Evolutionary conservation across 2,888 invertebrate genomes (phyloP).

Genomic region (Parnassius apollo): DNA sequence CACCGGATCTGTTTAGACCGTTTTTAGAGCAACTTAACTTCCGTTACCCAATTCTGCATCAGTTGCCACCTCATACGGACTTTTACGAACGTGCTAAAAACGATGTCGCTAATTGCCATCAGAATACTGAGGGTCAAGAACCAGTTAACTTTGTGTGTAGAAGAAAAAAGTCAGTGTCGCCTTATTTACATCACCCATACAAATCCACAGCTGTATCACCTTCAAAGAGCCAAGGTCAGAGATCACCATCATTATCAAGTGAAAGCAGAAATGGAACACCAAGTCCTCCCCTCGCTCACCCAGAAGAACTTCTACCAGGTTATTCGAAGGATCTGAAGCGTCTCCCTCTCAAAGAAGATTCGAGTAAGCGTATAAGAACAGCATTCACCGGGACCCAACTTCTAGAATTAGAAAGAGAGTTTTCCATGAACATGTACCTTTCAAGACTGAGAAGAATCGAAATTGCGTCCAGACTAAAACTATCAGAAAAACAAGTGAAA

Average conservation of each 20-base stretch:
- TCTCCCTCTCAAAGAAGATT: conserved; percentile 80
- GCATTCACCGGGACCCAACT: conserved; percentile 96
- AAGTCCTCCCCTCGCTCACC: conserved; percentile 73
- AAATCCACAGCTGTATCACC: conserved; percentile 61
- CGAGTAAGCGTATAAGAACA: conserved; percentile 93
- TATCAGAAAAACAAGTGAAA: conserved; percentile 97
- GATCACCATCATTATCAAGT: conserved; percentile 66
- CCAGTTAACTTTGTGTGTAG: conserved; percentile 56
- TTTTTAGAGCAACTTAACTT: conserved; percentile 71
- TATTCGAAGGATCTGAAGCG: conserved; percentile 71
- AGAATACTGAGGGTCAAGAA: conserved; percentile 64
- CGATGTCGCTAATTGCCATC: conserved; percentile 52
- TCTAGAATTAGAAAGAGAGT: conserved; percentile 93
- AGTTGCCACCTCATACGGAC: conserved; percentile 63
- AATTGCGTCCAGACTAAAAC: conserved; percentile 92
- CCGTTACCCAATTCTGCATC: conserved; percentile 67
- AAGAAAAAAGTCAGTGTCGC: conserved; percentile 69
- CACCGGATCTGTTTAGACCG: conserved; percentile 74
- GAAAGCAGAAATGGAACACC: conserved; percentile 81
- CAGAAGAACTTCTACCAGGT: conserved; percentile 70
- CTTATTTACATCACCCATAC: conserved; percentile 69
- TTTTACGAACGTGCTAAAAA: conserved; percentile 50
- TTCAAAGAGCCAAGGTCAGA: conserved; percentile 66
- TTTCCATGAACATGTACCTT: conserved; percentile 93
- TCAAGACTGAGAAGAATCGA: conserved; percentile 94